Evolutionary conservation across 2,888 invertebrate species (phyloP).

Genomic region (Salpingus planirostris): DNA sequence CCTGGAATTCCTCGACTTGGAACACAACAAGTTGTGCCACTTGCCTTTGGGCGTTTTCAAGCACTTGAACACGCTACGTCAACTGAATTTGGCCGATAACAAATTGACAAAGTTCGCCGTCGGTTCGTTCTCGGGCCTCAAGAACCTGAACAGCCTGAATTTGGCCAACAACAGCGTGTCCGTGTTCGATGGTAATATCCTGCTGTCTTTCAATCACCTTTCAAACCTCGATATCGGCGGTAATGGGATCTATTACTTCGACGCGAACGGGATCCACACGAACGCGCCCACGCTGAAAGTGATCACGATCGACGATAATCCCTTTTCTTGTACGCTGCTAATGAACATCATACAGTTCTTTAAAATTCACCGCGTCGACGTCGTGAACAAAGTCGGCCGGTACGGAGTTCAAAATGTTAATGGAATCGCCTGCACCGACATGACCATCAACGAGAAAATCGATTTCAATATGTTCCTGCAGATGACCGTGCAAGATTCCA

Average conservation of each 20-base stretch:
- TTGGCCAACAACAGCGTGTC: slow-evolving; percentile 30
- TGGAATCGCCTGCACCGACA: slow-evolving; percentile 33
- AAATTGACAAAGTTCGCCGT: slow-evolving; percentile 26
- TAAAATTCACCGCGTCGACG: slow-evolving; percentile 23
- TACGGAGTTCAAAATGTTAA: slow-evolving; percentile 34
- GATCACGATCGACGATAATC: slow-evolving; percentile 32
- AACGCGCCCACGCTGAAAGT: slow-evolving; percentile 28
- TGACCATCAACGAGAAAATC: slow-evolving; percentile 17
- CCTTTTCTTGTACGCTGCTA: slow-evolving; percentile 29
- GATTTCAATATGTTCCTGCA: slow-evolving; percentile 26
- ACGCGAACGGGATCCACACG: slow-evolving; percentile 24
- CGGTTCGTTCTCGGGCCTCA: slow-evolving; percentile 33
- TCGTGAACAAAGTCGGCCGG: slow-evolving; percentile 22
- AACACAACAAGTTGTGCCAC: slow-evolving; percentile 29
- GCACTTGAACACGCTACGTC: slow-evolving; percentile 21
- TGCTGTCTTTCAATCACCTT: slow-evolving; percentile 27
- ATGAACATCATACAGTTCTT: slow-evolving; percentile 29
- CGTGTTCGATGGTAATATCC: slow-evolving; percentile 25
- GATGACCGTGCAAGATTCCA: too few relatives aligned
- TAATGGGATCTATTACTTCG: slow-evolving; percentile 31
- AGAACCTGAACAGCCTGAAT: slow-evolving; percentile 24
- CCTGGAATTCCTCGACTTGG: slow-evolving; percentile 30
- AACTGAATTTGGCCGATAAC: slow-evolving; percentile 31
- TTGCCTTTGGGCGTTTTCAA: slow-evolving; percentile 33
- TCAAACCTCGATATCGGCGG: slow-evolving; percentile 31